Percentiles rank a stretch among this genome's conserved stretches.
These are phyloP conservation scores for Cotesia typhae DNA, from an alignment of 1,140 invertebrate genomes.

Conservation along the genomic window DNA sequence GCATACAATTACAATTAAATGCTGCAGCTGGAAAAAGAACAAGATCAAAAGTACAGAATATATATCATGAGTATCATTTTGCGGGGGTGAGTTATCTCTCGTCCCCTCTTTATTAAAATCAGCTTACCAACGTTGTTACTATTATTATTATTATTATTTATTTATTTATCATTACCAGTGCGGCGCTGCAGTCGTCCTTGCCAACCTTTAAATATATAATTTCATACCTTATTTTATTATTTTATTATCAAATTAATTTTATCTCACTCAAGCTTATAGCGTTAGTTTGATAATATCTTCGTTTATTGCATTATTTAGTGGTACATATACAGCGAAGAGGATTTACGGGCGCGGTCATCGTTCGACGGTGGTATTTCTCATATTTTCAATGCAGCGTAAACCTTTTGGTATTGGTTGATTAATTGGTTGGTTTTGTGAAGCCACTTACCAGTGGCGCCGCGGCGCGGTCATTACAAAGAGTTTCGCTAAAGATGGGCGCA, in stretches of 20 bases:
- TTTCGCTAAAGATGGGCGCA: constrained; percentile 63
- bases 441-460: constrained; percentile 43
- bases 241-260: not conserved
- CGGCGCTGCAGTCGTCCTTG: constrained; percentile 1
- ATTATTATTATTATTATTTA: too few relatives aligned
- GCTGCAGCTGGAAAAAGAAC: constrained; percentile 13
- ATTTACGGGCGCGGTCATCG: constrained; percentile 14
- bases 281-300: too few relatives aligned
- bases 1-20: not conserved
- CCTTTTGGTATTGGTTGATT: too few relatives aligned
- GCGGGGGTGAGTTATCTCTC: constrained; percentile 31
- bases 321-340: not conserved
- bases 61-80: not conserved
- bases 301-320: not conserved
- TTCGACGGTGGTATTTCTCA: not conserved
- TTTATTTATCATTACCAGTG: not conserved
- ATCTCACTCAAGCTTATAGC: not conserved
- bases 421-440: too few relatives aligned
- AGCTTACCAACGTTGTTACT: constrained; percentile 6
- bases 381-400: too few relatives aligned
- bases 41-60: constrained; percentile 8
- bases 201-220: not conserved
- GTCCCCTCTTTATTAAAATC: not conserved
- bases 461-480: constrained; percentile 49
- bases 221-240: too few relatives aligned